Evolutionary conservation across 2,797 vertebrate species (phyloP), one percentile per base, ranked within the genome.

Genomic region (Peromyscus nudipes): DNA sequence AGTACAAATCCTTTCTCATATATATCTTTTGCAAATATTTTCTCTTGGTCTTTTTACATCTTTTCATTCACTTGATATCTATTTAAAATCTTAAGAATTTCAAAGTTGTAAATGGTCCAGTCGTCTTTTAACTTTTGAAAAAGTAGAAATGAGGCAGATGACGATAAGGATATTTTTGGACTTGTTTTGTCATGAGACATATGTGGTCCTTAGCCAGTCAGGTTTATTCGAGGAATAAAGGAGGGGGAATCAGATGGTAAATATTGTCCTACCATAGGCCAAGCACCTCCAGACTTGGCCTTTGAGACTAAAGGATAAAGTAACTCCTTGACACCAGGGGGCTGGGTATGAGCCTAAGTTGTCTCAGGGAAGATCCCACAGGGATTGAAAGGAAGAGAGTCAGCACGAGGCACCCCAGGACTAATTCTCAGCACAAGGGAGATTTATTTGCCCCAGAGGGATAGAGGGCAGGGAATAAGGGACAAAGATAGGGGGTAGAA

Each of bases 1-100:
- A 34, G 55, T 8, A 76, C 9, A 92, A 92, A 11, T 84, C 14
- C 49, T 92, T 87, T 80, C 92, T 71, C 12, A 91, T 21, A 80
- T 52, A 81, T 8, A 8, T 76, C 31, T 52, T 96, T 91, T 89
- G n/a, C 37, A 90, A 90, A 80, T 83, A 83, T 95, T 75, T 92
- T 92, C 34, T 71, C 65, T 96, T 60, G 9, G 27, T 91, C 40
- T 85, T 29, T 84, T 60, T 62, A 65, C 93, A 12, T 43, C 64
- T 92, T 95, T 93, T 60, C 49, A 86, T 62, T 96, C 23, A 71
- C 37, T 88, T 94, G 64, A 43, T 7, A 57, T 82, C 84, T 93
- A 77, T 89, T 86, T 89, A 65, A 76, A 43, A 79, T 73, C 73
- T 19, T 67, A 79, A 73, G 25, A 46, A 16, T 29, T 9, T 95